Base-by-base conservation (phyloP, 2,888 invertebrate species). In the Tribolium freemani region DNA sequence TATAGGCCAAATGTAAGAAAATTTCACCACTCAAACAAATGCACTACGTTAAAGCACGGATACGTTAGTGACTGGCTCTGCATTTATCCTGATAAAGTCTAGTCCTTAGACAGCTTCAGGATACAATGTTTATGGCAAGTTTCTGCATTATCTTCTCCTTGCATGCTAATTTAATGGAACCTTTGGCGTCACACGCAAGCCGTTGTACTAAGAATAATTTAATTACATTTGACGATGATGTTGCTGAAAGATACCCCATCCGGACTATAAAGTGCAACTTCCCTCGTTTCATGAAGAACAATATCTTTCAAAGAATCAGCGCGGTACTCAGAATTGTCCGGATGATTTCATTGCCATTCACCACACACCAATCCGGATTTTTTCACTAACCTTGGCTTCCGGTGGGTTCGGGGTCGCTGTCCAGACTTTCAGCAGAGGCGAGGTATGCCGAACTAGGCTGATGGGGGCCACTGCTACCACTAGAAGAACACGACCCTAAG, bases 351-450 rank as follows among this genome's bases (percentile, higher is more conserved):
- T 9, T 10, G 9, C 20, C 11, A 53, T 10, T 54, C 54, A 61
- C 61, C 61, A 45, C 63, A 56, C 30, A 66, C 21, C 50, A 73
- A 64, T 56, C 13, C 38, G 44, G n/a, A 61, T 53, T 45, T 46
- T 61, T 61, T 50, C 50, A 50, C 76, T 86, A 85, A 79, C 88
- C 87, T 84, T 86, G 84, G 78, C 85, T 85, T 69, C 84, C 86
- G 20, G 84, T 87, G 78, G 91, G 88, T 79, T 93, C 93, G 21
- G 88, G 91, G 81, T 93, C 94, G 83, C 94, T 94, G 78, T 93
- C 95, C 79, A 96, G 88, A 79, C 95, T 95, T 85, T 96, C 96
- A 61, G 95, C 94, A 38, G 95, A 96, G 64, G 96, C 96, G 83
- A 96, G 88, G 86, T 96, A 96, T 10, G 94, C 93, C 46, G 92